Base-by-base conservation (phyloP, 1,140 invertebrate species). In the Scaptomyza hsui region DNA sequence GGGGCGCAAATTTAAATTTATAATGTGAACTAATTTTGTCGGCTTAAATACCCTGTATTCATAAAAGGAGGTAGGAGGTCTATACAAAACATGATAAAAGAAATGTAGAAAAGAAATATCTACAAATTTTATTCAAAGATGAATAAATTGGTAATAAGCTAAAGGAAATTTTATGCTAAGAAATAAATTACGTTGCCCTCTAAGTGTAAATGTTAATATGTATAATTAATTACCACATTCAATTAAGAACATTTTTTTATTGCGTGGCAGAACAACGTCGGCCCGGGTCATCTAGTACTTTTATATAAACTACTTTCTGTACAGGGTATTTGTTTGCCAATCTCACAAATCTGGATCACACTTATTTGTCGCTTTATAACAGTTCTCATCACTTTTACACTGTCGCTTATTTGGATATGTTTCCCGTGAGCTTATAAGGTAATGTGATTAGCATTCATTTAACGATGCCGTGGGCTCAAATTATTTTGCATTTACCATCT, bases 391-490 rank as follows among this genome's bases (percentile, higher is more conserved):
- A 62, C 41, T 53, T 69, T 70, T 63, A 56, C 51, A 55, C 10
- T 16, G 18, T 13, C 4, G 15, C 29, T 9, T 29, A 49, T 51
- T 15, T 56, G 24, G 37, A 6, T 3, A 44, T 5, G 48, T 29
- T 42, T 64, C n/a, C 51, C 15, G 26, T 16, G 4, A 3, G 18
- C 68, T 44, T 57, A 64, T 71, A 65, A 71, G 68, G 68, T n/a
- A 35, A 51, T 19, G 37, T 51, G 61, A 65, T 71, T 71, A 65
- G 26, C 68, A 65, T 71, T 57, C 24, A 70, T 64, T 67, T 44
- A 9, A 49, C 44, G 49, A 64, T 10, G 29, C 61, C 51, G 68
- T 71, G 68, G 61, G 68, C 51, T 56, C 24, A 49, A 64, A 51
- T 49, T 47, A 26, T 71, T 64, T 71, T 71, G 52, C 45, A 57